These are phyloP conservation scores for Setipinna tenuifilis DNA, from an alignment of 2,797 vertebrate genomes.

Conservation along the genomic window DNA sequence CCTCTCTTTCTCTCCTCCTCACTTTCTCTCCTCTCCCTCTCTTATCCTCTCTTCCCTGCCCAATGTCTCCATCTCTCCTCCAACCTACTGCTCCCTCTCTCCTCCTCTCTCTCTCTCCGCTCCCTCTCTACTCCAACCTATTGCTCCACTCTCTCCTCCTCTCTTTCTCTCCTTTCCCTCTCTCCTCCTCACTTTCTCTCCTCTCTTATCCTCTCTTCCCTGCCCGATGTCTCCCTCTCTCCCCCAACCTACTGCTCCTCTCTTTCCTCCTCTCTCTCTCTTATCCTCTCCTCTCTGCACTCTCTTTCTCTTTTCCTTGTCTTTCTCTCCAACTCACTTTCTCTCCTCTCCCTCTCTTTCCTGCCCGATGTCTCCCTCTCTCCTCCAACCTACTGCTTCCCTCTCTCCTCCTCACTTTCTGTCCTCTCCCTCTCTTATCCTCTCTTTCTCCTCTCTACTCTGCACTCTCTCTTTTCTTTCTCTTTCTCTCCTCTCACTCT, in stretches of 20 bases:
- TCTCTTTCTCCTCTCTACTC: background rate
- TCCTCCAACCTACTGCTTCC: no score
- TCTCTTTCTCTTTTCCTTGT: no score
- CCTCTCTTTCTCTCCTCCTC: background rate
- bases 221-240: no score
- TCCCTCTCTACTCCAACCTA: background rate
- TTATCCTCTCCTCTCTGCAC: no score
- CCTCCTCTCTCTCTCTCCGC: background rate
- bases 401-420: background rate
- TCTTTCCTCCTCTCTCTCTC: no score
- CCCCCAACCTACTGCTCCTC: no score
- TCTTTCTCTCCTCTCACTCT: constrained; percentile 60
- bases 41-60: background rate
- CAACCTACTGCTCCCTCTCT: no score
- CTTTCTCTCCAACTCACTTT: no score
- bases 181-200: background rate
- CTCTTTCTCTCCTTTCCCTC: background rate
- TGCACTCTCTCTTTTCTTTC: constrained; percentile 63
- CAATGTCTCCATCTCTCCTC: no score
- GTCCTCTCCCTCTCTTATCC: background rate
- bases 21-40: background rate
- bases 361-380: no score
- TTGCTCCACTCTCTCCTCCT: background rate
- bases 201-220: no score
- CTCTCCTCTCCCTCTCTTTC: no score